Evolutionary conservation across 2,888 invertebrate species (phyloP).

Genomic region (Drosophila atripex): DNA sequence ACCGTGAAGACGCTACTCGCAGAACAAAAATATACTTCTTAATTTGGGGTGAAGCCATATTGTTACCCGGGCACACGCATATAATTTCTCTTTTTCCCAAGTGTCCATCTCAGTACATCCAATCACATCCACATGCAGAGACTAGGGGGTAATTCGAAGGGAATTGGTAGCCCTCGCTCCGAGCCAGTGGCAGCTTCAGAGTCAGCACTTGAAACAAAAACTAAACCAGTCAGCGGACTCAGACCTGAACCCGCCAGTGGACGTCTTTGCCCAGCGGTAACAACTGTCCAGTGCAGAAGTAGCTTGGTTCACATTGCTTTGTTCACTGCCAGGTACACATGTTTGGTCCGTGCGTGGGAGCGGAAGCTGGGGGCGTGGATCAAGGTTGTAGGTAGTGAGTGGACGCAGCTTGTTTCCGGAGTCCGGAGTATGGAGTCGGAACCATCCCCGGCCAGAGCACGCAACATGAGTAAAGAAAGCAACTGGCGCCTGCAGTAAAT

Average conservation of each 20-base stretch:
- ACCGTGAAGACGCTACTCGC: not conserved
- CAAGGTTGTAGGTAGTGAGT: constrained; percentile 3
- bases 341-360: constrained; percentile 23
- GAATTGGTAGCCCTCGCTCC: constrained; percentile 10
- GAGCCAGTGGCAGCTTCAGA: constrained; percentile 28
- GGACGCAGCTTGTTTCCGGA: constrained; percentile 65
- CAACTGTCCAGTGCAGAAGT: constrained; percentile 70
- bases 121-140: constrained; percentile 30
- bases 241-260: constrained; percentile 37
- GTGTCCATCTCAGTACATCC: constrained; percentile 61
- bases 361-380: constrained; percentile 12
- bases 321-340: constrained; percentile 52
- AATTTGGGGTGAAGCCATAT: not conserved
- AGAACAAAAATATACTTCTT: not conserved
- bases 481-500: constrained; percentile 74
- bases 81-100: not conserved
- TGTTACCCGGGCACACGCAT: not conserved
- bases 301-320: constrained; percentile 58
- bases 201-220: constrained; percentile 23
- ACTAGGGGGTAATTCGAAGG: constrained; percentile 20
- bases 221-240: constrained; percentile 23
- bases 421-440: not conserved
- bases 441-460: constrained; percentile 40
- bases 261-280: constrained; percentile 76
- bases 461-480: constrained; percentile 72